These are phyloP conservation scores for Falco concolor DNA, from an alignment of 2,797 vertebrate genomes.

Conservation along the genomic window DNA sequence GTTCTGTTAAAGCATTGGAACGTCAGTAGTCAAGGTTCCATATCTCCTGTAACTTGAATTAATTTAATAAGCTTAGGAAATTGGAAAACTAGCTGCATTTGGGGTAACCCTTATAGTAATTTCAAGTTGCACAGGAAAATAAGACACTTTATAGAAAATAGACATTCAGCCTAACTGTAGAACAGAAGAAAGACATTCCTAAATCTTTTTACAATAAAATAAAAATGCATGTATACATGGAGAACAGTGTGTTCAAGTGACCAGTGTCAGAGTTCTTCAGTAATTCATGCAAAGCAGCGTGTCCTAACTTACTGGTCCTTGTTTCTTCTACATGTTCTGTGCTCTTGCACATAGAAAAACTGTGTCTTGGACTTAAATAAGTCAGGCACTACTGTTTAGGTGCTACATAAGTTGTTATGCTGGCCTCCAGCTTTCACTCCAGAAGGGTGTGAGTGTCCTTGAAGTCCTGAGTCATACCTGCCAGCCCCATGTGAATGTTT, in stretches of 20 bases:
- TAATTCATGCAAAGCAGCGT: neutral
- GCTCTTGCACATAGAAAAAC: neutral
- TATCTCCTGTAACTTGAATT: neutral
- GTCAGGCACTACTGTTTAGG: neutral
- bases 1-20: neutral
- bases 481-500: neutral
- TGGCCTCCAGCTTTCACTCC: neutral
- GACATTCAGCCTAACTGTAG: rapidly evolving
- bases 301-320: neutral
- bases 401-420: rapidly evolving
- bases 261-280: neutral
- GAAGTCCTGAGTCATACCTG: neutral
- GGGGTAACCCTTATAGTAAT: neutral
- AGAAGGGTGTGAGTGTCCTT: neutral
- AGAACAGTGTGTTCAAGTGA: neutral
- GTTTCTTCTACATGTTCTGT: neutral
- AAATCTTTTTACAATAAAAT: neutral
- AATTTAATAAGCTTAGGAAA: neutral
- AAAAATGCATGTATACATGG: neutral
- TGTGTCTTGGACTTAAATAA: neutral
- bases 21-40: neutral
- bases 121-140: neutral
- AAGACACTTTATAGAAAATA: neutral
- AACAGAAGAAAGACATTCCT: neutral
- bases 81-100: neutral